A percentile compares a stretch with the other conserved stretches of the same genome.
Evolutionary conservation across 2,113 vertebrate genomes (phyloP).

Genomic region (Osmerus mordax): DNA sequence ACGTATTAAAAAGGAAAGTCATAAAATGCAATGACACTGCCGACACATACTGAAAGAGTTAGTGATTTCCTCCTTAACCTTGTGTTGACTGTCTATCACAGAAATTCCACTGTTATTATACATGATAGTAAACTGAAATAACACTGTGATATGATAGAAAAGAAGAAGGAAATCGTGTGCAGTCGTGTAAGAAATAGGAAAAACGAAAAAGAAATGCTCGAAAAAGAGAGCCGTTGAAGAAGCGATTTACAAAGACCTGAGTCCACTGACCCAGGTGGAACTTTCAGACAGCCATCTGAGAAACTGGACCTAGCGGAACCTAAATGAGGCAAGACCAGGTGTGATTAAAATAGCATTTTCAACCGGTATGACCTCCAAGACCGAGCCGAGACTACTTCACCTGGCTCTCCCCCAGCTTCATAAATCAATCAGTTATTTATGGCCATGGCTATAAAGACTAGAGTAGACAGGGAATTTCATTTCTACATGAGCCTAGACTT

Average conservation of each 20-base stretch:
- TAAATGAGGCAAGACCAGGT: conserved; percentile 32
- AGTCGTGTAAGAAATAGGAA: background rate
- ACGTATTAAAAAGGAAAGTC: too few relatives aligned
- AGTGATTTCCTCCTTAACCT: too few relatives aligned
- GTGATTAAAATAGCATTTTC: conserved; percentile 30
- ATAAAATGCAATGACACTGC: too few relatives aligned
- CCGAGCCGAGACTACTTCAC: conserved; percentile 13
- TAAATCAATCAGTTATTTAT: conserved; percentile 52
- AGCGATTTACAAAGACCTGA: conserved; percentile 20
- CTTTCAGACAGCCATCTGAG: conserved; percentile 20
- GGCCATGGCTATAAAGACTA: conserved; percentile 31
- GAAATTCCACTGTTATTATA: too few relatives aligned
- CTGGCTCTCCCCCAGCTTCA: conserved; percentile 18
- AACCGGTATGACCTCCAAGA: conserved; percentile 19
- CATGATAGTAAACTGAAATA: too few relatives aligned
- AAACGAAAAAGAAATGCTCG: too few relatives aligned
- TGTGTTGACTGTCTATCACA: too few relatives aligned
- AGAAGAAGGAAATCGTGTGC: background rate
- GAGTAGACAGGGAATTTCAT: conserved; percentile 17
- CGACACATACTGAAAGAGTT: too few relatives aligned
- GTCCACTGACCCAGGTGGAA: conserved; percentile 20
- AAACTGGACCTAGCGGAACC: conserved; percentile 17
- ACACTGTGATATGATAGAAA: too few relatives aligned
- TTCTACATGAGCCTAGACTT: conserved; percentile 21
- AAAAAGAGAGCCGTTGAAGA: background rate